Percentiles rank a stretch among this genome's conserved stretches.
Evolutionary conservation across 2,113 vertebrate genomes (phyloP).

Genomic region (Carlito syrichta): DNA sequence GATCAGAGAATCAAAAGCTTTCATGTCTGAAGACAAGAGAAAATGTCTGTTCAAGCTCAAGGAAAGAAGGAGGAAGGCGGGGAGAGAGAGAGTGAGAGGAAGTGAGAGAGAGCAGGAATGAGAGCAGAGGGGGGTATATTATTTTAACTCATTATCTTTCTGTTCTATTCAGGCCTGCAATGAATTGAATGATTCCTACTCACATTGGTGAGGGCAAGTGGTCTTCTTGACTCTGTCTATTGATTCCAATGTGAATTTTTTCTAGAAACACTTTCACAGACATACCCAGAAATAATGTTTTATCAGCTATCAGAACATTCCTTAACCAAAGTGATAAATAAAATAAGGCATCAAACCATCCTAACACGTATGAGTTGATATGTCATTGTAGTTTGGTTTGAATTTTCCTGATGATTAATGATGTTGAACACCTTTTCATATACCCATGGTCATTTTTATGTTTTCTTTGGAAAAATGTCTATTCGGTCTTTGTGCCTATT

Average conservation of each 20-base stretch:
- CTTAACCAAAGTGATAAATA: background rate
- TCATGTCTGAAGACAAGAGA: background rate
- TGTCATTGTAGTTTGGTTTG: background rate
- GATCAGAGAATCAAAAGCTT: background rate
- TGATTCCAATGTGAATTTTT: background rate
- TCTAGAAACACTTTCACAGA: background rate
- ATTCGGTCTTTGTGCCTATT: no score
- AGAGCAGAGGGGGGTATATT: no score
- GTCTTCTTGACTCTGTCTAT: background rate
- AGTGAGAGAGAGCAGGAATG: background rate
- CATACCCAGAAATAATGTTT: background rate
- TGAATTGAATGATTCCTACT: background rate
- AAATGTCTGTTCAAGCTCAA: background rate
- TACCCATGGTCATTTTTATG: background rate
- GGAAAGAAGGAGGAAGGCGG: background rate
- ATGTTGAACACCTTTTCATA: background rate
- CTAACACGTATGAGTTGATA: background rate
- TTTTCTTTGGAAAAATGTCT: background rate
- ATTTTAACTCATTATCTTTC: no score
- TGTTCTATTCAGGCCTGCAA: background rate
- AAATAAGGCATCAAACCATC: background rate
- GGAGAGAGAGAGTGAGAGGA: background rate
- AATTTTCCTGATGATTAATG: background rate
- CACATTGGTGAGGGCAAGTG: background rate
- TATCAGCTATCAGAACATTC: background rate